phyloP scores from a whole-genome alignment of 1,140 invertebrate species.

The Trachymyrmex septentrionalis region DNA sequence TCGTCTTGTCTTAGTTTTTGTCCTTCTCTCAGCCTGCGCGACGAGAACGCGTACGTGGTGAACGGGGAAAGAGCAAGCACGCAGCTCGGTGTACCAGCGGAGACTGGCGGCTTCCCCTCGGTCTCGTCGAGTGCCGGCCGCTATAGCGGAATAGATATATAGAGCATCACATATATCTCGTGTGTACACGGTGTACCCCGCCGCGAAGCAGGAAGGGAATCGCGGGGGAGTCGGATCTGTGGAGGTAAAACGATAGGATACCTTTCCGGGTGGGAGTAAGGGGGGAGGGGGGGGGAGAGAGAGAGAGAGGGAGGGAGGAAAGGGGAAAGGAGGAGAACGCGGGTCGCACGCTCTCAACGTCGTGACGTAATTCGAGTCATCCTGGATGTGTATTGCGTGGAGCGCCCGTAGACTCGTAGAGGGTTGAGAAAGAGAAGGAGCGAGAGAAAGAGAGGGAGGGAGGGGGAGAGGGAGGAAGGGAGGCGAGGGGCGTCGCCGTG shows the following conservation, averaged over 20 bases:
- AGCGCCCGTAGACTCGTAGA: background rate
- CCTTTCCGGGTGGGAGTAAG: slow-evolving; percentile 22
- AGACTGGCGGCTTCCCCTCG: slow-evolving; percentile 76
- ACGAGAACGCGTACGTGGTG: slow-evolving; percentile 67
- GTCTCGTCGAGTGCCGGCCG: slow-evolving; percentile 70
- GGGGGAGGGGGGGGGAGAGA: background rate
- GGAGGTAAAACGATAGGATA: slow-evolving; percentile 44
- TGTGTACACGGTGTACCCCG: slow-evolving; percentile 65
- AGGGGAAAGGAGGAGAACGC: background rate
- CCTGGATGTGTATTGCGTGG: slow-evolving; percentile 48
- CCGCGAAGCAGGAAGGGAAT: background rate
- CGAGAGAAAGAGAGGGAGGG: background rate
- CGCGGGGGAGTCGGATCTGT: slow-evolving; percentile 20
- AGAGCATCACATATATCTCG: slow-evolving; percentile 58
- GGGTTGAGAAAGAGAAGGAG: slow-evolving; percentile 25
- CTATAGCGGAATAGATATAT: slow-evolving; percentile 74
- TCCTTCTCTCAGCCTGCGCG: slow-evolving; percentile 30
- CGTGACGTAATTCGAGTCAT: slow-evolving; percentile 77
- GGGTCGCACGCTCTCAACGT: slow-evolving; percentile 57
- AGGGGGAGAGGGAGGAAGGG: background rate
- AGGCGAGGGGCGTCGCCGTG: slow-evolving; percentile 38
- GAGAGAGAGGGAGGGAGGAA: background rate
- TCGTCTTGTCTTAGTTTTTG: background rate
- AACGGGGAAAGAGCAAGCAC: slow-evolving; percentile 71
- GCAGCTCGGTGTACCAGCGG: slow-evolving; percentile 78